phyloP scores from a whole-genome alignment of 2,113 vertebrate species.

The Coptodon bakossiorum region DNA sequence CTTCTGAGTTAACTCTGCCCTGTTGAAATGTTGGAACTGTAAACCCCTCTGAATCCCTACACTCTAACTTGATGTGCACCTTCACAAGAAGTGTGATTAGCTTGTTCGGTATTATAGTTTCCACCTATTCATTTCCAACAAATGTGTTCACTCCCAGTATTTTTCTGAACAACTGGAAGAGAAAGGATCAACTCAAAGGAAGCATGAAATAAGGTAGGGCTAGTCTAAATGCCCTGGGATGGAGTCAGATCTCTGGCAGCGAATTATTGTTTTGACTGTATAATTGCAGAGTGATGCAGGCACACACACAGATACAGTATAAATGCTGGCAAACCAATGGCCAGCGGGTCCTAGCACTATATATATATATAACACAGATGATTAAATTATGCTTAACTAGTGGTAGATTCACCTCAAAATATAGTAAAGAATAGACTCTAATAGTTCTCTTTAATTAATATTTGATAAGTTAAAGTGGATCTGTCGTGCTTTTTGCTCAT shows the following conservation, averaged over 20 bases:
- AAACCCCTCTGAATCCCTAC: not conserved
- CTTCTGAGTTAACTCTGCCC: not conserved
- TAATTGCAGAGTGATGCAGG: not conserved
- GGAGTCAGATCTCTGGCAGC: not conserved
- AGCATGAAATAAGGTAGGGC: not conserved
- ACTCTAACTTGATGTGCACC: not conserved
- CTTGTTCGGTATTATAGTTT: not conserved
- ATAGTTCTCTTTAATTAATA: not conserved
- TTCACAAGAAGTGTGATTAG: not conserved
- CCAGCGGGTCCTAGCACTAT: not conserved
- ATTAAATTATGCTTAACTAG: not conserved
- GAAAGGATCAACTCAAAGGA: not conserved
- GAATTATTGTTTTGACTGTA: not conserved
- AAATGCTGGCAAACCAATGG: not conserved
- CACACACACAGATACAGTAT: not conserved
- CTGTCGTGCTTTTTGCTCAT: not conserved
- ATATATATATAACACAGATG: not conserved
- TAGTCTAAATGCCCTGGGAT: not conserved
- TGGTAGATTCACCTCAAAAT: not conserved
- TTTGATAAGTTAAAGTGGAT: not conserved
- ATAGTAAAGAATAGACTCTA: not conserved
- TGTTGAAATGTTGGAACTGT: not conserved
- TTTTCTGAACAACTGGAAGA: not conserved
- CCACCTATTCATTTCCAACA: not conserved
- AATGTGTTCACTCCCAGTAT: not conserved